These are phyloP conservation scores for Paedocypris sp. DNA, from an alignment of 2,113 vertebrate species.

Conservation along the genomic window DNA sequence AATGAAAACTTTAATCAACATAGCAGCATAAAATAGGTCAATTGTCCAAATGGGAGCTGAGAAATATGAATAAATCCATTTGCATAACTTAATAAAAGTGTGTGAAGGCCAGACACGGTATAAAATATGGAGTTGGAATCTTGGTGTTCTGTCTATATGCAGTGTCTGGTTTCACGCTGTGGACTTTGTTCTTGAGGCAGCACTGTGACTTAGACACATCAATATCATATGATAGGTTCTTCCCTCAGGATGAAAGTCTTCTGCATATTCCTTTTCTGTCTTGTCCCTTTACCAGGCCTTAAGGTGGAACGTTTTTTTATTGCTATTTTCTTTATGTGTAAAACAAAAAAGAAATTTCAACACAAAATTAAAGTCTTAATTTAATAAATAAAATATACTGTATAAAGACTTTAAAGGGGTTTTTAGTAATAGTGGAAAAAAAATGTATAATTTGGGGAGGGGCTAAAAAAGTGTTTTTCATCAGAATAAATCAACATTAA, in stretches of 20 bases:
- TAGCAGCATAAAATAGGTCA: neutral
- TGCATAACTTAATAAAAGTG: neutral
- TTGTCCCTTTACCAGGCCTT: neutral
- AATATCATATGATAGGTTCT: neutral
- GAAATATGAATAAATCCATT: neutral
- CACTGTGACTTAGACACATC: neutral
- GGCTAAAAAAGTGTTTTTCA: too few species aligned
- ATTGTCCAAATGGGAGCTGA: neutral
- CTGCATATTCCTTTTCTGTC: neutral
- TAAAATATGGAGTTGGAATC: neutral
- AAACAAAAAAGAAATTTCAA: neutral
- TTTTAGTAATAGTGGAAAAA: too few species aligned
- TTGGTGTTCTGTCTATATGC: neutral
- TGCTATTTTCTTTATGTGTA: neutral
- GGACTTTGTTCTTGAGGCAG: slow-evolving; percentile 3
- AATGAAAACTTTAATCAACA: neutral
- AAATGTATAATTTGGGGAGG: too few species aligned
- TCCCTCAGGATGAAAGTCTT: neutral
- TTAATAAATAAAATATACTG: too few species aligned
- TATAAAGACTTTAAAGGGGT: too few species aligned
- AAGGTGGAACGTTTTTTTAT: neutral
- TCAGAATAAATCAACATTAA: too few species aligned
- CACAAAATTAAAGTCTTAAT: too few species aligned
- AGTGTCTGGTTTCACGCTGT: slow-evolving; percentile 7
- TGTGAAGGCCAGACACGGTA: neutral